phyloP scores from a whole-genome alignment of 2,113 vertebrate genomes.

The Xiphophorus couchianus region DNA sequence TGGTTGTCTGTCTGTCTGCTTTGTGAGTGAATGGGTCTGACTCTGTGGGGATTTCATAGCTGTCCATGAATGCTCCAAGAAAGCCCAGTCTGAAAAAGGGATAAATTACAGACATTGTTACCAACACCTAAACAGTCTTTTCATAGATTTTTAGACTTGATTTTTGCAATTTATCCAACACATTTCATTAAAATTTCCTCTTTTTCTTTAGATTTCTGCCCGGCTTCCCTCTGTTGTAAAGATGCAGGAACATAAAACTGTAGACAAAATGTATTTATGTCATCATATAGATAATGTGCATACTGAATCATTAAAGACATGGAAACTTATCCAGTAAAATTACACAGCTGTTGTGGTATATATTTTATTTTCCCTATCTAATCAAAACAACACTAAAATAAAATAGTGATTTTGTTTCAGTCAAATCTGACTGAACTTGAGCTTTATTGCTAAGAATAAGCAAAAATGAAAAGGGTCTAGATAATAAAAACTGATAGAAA shows the following conservation, averaged over 20 bases:
- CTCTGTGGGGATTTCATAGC: constrained; percentile 18
- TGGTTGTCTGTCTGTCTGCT: constrained; percentile 62
- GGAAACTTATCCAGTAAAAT: constrained; percentile 77
- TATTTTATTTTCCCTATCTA: not conserved
- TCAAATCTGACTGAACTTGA: not conserved
- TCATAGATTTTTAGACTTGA: not conserved
- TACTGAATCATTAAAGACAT: constrained; percentile 62
- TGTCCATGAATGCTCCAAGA: constrained; percentile 14
- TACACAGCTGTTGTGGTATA: constrained; percentile 34
- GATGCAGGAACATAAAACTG: constrained; percentile 8
- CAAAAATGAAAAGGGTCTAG: not conserved
- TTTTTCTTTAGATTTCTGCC: not conserved
- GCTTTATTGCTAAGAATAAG: not conserved
- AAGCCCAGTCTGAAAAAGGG: constrained; percentile 4
- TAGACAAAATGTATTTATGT: constrained; percentile 67
- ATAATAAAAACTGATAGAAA: not conserved
- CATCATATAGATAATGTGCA: constrained; percentile 67
- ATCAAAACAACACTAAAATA: constrained; percentile 13
- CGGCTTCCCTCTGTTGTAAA: not conserved
- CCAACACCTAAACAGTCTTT: not conserved
- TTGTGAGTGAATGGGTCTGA: constrained; percentile 25
- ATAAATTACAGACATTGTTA: not conserved
- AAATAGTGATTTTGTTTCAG: not conserved
- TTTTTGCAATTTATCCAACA: not conserved
- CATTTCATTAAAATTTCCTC: not conserved